phyloP scores from a whole-genome alignment of 1,140 invertebrate species.

The Aphis gossypii region DNA sequence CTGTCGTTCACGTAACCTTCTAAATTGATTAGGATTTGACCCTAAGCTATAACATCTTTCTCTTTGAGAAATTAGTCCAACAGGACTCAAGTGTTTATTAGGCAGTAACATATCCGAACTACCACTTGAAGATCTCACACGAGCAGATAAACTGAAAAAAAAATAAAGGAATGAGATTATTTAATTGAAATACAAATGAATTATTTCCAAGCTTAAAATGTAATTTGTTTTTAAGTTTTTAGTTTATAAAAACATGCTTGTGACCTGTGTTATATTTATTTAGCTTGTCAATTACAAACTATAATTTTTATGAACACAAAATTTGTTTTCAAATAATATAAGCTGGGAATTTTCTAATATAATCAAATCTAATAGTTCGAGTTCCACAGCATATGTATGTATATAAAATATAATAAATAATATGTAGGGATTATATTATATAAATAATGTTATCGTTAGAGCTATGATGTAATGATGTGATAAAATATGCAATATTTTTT shows the following conservation, averaged over 20 bases:
- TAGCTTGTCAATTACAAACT: neutral
- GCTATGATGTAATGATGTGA: neutral
- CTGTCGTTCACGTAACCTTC: slow-evolving; percentile 66
- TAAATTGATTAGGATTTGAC: slow-evolving; percentile 65
- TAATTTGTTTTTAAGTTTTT: neutral
- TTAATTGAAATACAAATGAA: neutral
- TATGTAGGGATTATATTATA: neutral
- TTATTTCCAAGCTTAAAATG: neutral
- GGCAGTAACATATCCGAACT: slow-evolving; percentile 41
- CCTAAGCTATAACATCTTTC: slow-evolving; percentile 71
- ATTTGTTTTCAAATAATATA: neutral
- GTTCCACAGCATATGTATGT: neutral
- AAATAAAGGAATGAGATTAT: neutral
- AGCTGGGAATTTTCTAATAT: neutral
- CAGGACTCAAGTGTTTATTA: slow-evolving; percentile 37
- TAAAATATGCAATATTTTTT: neutral
- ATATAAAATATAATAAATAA: neutral
- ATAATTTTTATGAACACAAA: neutral
- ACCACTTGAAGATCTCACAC: slow-evolving; percentile 63
- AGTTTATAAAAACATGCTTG: no score
- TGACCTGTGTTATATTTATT: neutral
- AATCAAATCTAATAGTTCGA: neutral
- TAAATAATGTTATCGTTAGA: no score
- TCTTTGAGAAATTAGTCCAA: slow-evolving; percentile 59
- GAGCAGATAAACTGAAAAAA: slow-evolving; percentile 61